Percentiles rank a stretch among this genome's conserved stretches.
phyloP scores from a whole-genome alignment of 2,113 vertebrate species.

The Pygoscelis antarcticus region DNA sequence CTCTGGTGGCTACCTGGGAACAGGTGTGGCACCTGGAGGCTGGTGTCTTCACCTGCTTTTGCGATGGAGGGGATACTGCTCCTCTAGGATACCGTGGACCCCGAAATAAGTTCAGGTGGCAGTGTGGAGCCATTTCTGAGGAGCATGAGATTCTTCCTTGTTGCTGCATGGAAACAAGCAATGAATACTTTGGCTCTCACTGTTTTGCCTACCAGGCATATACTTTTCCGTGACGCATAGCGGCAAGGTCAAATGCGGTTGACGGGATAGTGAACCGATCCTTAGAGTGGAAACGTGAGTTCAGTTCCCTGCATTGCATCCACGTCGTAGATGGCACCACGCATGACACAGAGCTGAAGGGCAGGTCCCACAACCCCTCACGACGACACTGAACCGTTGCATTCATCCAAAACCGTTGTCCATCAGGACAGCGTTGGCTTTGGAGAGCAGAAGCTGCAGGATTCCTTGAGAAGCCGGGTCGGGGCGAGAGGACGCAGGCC shows the following conservation, averaged over 20 bases:
- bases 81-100: rapidly evolving
- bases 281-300: rapidly evolving
- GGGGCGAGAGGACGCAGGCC: rapidly evolving
- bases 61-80: not conserved
- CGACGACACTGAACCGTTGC: rapidly evolving
- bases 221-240: not conserved
- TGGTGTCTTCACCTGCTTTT: not conserved
- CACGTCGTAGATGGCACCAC: rapidly evolving
- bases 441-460: not conserved
- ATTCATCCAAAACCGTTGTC: rapidly evolving
- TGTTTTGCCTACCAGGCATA: not conserved
- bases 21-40: not conserved
- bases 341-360: not conserved
- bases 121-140: not conserved
- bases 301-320: not conserved
- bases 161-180: not conserved
- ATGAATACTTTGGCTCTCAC: not conserved
- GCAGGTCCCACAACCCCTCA: not conserved
- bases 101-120: not conserved
- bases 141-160: not conserved
- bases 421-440: rapidly evolving
- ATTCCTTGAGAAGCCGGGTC: not conserved
- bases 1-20: not conserved
- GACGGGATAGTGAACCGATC: rapidly evolving
- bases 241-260: not conserved